phyloP scores from a whole-genome alignment of 2,113 vertebrate genomes.

The Petaurus breviceps region DNA sequence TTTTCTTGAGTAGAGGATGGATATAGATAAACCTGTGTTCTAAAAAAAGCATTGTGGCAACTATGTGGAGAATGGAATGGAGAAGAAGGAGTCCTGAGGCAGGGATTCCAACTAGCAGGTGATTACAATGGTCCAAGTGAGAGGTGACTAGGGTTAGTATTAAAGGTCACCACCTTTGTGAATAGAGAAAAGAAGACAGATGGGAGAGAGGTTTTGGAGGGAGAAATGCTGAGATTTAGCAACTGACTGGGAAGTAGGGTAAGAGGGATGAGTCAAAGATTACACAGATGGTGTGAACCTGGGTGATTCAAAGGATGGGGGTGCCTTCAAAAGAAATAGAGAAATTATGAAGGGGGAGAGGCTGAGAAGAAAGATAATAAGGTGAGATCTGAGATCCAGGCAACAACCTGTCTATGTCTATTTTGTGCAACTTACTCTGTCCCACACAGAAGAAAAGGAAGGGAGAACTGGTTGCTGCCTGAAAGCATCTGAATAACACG shows the following conservation, averaged over 20 bases:
- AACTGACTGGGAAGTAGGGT: neutral
- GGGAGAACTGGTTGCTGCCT: too few species aligned
- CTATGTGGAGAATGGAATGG: neutral
- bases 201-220: neutral
- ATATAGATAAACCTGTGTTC: neutral
- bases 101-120: neutral
- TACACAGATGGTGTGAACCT: neutral
- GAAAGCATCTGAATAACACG: too few species aligned
- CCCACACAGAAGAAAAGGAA: too few species aligned
- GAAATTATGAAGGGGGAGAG: neutral
- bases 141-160: neutral
- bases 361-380: neutral
- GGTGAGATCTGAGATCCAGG: neutral
- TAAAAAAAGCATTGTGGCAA: neutral
- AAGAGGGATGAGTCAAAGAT: neutral
- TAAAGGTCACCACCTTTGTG: neutral
- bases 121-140: neutral
- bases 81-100: neutral
- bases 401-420: neutral
- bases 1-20: neutral
- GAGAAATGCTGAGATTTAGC: neutral
- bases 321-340: neutral
- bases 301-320: neutral
- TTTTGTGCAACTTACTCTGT: neutral
- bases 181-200: neutral